These are phyloP conservation scores for Tiliqua scincoides DNA, from an alignment of 2,113 vertebrate species.

Conservation along the genomic window DNA sequence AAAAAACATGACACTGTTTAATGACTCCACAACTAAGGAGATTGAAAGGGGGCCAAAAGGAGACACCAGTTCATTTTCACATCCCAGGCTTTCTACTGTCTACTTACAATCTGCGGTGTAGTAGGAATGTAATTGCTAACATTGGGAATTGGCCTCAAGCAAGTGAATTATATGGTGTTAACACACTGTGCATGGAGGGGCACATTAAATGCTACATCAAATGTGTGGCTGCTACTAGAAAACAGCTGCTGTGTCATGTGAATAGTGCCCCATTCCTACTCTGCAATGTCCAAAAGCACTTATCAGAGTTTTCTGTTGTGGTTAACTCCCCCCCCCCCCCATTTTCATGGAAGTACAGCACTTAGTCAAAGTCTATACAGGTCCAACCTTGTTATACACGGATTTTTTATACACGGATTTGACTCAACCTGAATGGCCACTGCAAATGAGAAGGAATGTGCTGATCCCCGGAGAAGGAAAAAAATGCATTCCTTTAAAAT, in stretches of 20 bases:
- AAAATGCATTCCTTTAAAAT: too few species aligned
- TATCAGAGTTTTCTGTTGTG: background rate
- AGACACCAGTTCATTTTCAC: background rate
- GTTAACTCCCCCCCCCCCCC: too few species aligned
- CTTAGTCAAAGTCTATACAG: background rate
- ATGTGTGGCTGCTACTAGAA: background rate
- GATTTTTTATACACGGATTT: too few species aligned
- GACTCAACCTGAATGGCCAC: too few species aligned
- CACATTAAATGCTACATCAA: background rate
- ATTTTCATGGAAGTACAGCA: background rate
- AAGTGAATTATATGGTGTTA: background rate
- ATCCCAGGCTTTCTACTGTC: background rate
- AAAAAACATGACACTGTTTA: background rate
- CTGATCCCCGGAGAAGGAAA: too few species aligned
- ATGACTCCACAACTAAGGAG: conserved; percentile 25
- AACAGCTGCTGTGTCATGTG: background rate
- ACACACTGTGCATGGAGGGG: background rate
- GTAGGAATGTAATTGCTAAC: background rate
- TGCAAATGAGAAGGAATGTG: too few species aligned
- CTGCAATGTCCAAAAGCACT: background rate
- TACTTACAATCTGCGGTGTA: background rate
- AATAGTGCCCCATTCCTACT: too few species aligned
- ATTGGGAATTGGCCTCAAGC: background rate
- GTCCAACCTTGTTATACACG: too few species aligned
- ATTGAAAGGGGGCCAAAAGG: background rate